Evolutionary conservation across 23 tunicate species (phyloP).

Genomic region (Styela clava): DNA sequence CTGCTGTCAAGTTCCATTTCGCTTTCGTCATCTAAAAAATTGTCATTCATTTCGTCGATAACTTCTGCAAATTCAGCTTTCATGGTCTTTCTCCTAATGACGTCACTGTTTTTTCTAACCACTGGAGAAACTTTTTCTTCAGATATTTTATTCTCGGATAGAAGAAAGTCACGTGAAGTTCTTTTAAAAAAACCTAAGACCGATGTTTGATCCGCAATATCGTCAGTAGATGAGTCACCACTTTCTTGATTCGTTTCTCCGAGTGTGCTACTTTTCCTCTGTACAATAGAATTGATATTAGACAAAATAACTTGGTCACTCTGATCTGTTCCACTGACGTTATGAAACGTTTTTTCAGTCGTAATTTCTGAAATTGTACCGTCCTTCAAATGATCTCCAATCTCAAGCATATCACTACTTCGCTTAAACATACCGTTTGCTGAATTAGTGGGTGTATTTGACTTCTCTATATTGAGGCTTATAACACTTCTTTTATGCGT

Average conservation of each 20-base stretch:
- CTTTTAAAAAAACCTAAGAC: neutral
- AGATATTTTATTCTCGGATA: neutral
- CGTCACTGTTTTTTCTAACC: neutral
- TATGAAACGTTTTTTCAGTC: no score
- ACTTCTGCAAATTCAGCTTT: neutral
- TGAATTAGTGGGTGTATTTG: no score
- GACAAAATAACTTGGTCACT: no score
- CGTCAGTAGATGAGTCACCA: neutral
- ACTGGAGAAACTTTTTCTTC: neutral
- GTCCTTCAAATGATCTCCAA: no score
- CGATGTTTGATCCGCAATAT: neutral
- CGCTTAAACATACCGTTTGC: no score
- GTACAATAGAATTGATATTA: neutral
- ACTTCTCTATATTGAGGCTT: no score
- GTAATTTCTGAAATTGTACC: no score
- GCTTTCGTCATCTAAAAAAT: neutral
- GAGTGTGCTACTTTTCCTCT: neutral
- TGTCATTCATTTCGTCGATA: neutral
- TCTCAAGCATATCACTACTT: no score
- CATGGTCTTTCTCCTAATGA: neutral
- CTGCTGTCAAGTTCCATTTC: neutral
- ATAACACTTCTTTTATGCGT: no score
- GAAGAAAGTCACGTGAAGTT: neutral
- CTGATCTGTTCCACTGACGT: no score
- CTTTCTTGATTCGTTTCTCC: neutral